Conservation (phyloP, 2,113 vertebrate genomes). For the Scophthalmus maximus region DNA sequence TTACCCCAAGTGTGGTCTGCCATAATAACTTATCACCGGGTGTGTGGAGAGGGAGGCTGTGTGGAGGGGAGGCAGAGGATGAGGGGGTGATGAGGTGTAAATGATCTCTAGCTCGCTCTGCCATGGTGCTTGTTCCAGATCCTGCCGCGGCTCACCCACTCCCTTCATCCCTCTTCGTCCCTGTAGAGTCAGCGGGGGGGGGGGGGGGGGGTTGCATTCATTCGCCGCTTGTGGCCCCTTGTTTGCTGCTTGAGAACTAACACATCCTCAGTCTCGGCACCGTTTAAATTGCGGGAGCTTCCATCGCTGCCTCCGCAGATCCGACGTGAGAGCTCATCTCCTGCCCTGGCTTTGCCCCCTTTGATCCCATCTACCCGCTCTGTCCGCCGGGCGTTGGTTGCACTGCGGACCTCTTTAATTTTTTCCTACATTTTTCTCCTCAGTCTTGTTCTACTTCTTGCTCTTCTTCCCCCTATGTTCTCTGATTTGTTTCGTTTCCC, state of each 20-base stretch:
- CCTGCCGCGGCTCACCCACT: constrained; percentile 21
- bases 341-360: constrained; percentile 16
- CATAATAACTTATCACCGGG: constrained; percentile 69
- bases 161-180: constrained; percentile 17
- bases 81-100: constrained; percentile 65
- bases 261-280: constrained; percentile 13
- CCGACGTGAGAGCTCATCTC: constrained; percentile 48
- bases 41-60: constrained; percentile 31
- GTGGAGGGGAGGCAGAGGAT: constrained; percentile 4
- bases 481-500: background rate
- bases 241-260: constrained; percentile 44
- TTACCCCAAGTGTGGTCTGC: constrained; percentile 63
- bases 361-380: constrained; percentile 24
- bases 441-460: background rate
- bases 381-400: constrained; percentile 24
- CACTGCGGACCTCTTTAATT: background rate
- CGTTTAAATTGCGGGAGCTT: constrained; percentile 37
- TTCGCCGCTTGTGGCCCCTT: constrained; percentile 14
- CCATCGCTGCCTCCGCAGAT: constrained; percentile 36
- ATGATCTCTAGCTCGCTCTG: constrained; percentile 51
- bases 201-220: no score
- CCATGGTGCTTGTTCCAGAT: constrained; percentile 26
- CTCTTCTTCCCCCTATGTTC: background rate
- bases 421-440: constrained; percentile 8
- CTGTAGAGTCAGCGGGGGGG: constrained; percentile 11